Base-by-base conservation (phyloP, 2,888 invertebrate species). In the Helicoverpa assulta region DNA sequence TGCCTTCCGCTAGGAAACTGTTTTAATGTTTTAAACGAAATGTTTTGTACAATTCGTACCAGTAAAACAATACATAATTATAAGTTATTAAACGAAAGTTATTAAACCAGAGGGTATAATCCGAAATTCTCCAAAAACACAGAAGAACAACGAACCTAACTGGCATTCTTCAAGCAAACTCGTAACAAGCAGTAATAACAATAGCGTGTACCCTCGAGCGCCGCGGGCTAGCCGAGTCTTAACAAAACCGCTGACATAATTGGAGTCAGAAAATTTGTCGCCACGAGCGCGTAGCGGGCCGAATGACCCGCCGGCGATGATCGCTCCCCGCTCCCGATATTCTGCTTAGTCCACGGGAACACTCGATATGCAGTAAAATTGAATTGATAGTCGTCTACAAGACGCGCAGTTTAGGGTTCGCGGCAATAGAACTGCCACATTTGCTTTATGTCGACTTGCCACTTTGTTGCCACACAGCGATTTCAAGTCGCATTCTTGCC, bases 351-450 rank as follows among this genome's bases (percentile, higher is more conserved):
- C 66, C 58, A 72, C 82, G 63, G 68, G 74, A 79, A 69, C 78
- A 83, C 72, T 86, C 88, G 83, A 88, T 89, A 84, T 87, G 88
- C 89, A 89, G 88, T 88, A 85, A 89, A 88, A 78, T 86, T 82
- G 82, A 85, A 86, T 83, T 83, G 84, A 80, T 85, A 66, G 77
- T 81, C 71, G 78, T 75, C 70, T 72, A 67, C 58, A 73, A 71
- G 73, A 65, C 67, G 70, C 70, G 70, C 70, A 76, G 83, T 80
- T 79, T 76, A 67, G 80, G 79, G 66, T 62, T 67, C 67, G 81
- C 66, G 73, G 68, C 76, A 73, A 73, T 70, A 67, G 69, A 78
- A 73, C 43, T 65, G 72, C 29, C 66, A 68, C 59, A 67, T 70
- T 78, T 79, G 73, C 68, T 78, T 78, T 73, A 81, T 78, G 68